phyloP scores from a whole-genome alignment of 2,888 invertebrate genomes.

The Geophilus truncorum region DNA sequence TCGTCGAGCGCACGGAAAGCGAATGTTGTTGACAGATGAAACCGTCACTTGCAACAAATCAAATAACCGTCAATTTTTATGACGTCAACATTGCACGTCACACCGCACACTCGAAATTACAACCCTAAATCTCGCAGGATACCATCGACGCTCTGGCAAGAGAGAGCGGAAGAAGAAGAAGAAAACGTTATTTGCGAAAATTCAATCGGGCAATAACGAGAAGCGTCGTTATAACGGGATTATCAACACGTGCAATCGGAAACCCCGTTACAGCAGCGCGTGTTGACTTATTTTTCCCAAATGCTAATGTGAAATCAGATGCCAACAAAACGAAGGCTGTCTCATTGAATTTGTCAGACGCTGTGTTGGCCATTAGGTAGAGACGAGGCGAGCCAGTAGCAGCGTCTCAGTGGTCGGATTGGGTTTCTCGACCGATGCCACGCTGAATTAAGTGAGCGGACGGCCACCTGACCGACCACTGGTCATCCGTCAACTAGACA shows the following conservation, averaged over 20 bases:
- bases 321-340: slow-evolving; percentile 21
- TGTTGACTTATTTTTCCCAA: slow-evolving; percentile 25
- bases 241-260: neutral
- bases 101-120: neutral
- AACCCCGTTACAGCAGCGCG: neutral
- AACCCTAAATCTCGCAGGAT: slow-evolving; percentile 14
- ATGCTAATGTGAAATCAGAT: slow-evolving; percentile 21
- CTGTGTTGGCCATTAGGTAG: neutral
- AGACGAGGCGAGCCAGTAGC: neutral
- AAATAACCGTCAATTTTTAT: slow-evolving; percentile 25
- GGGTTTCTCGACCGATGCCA: slow-evolving; percentile 5
- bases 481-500: neutral
- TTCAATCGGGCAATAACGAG: slow-evolving; percentile 17
- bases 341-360: slow-evolving; percentile 16
- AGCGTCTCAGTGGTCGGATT: slow-evolving; percentile 2
- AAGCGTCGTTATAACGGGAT: neutral
- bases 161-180: neutral
- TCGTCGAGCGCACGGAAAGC: neutral
- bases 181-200: neutral
- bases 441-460: slow-evolving; percentile 8
- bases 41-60: slow-evolving; percentile 11
- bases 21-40: neutral
- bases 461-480: neutral
- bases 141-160: neutral
- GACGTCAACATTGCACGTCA: slow-evolving; percentile 2